Conservation (phyloP, 2,888 invertebrate genomes). For the Drosophila nr. perissopoda region DNA sequence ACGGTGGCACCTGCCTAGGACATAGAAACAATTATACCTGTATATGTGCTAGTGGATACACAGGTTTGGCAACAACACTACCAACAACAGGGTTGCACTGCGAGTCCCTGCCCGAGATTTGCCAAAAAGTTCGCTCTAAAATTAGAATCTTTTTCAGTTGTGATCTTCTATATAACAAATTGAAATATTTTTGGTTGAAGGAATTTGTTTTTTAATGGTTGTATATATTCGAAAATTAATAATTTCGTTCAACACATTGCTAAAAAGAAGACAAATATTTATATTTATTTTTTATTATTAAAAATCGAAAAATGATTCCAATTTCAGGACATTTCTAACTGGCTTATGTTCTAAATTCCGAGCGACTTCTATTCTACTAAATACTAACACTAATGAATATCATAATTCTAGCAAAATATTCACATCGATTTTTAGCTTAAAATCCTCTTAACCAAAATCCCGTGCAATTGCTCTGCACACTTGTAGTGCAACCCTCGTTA, state of each 20-base stretch:
- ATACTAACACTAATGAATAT: conserved; percentile 2
- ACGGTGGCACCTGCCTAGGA: conserved; percentile 90
- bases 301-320: background rate
- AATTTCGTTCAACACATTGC: background rate
- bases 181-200: background rate
- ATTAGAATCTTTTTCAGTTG: background rate
- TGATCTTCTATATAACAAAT: background rate
- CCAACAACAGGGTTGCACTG: conserved; percentile 46
- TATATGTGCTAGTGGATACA: conserved; percentile 89
- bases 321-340: background rate
- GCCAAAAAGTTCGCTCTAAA: background rate
- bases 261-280: background rate
- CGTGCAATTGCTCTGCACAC: conserved; percentile 15
- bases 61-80: conserved; percentile 85
- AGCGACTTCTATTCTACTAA: background rate
- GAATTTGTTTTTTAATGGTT: background rate
- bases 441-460: background rate
- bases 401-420: background rate
- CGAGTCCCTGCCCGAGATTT: conserved; percentile 23
- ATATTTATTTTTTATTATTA: background rate
- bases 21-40: conserved; percentile 89
- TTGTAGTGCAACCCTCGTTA: conserved; percentile 66
- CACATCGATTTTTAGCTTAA: background rate
- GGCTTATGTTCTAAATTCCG: background rate
- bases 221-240: background rate